Evolutionary conservation across 2,888 invertebrate species (phyloP), one percentile per base, ranked within the genome.

Genomic region (Pseudococcus viburni): DNA sequence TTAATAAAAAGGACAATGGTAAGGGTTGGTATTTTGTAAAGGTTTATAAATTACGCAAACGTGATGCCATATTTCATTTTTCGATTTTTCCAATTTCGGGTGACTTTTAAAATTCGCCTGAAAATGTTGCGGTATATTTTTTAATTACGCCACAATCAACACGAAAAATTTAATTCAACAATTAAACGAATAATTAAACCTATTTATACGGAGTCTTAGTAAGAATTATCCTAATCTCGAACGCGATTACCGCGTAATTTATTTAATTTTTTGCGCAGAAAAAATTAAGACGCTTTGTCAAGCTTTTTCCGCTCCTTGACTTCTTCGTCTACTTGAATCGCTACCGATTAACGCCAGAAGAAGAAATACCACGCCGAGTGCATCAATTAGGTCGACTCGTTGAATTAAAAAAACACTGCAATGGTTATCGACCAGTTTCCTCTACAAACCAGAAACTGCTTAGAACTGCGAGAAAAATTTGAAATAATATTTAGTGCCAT

Each of bases 251-350:
- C n/a, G 42, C 26, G 26, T 19, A 80, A 80, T 80, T 80, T 42
- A 42, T 80, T 80, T 19, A 80, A 80, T 17, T 80, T 42, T 80
- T 80, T 26, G n/a, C 17, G n/a, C 42, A n/a, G n/a, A 80, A 80
- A 80, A 42, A 80, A 80, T 42, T 22, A 80, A 80, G 80, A 42
- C 26, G n/a, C n/a, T 80, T 80, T 42, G 17, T 80, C 42, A 42
- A 80, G 26, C n/a, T 73, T 42, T 80, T 80, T 26, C 80, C 4
- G 2, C n/a, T 73, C 19, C 64, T 15, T 11, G 55, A 5, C 12
- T 64, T 64, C 22, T 77, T 17, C 17, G 11, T 80, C n/a, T n/a
- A 6, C 19, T 80, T 46, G n/a, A 80, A 42, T 80, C 42, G 42
- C 42, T 80, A 17, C 42, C 80, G 80, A 73, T 73, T 73, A 73